Evolutionary conservation across 1,140 invertebrate species (phyloP), one percentile per base, ranked within the genome.

Genomic region (Drosophila nigrodunni): DNA sequence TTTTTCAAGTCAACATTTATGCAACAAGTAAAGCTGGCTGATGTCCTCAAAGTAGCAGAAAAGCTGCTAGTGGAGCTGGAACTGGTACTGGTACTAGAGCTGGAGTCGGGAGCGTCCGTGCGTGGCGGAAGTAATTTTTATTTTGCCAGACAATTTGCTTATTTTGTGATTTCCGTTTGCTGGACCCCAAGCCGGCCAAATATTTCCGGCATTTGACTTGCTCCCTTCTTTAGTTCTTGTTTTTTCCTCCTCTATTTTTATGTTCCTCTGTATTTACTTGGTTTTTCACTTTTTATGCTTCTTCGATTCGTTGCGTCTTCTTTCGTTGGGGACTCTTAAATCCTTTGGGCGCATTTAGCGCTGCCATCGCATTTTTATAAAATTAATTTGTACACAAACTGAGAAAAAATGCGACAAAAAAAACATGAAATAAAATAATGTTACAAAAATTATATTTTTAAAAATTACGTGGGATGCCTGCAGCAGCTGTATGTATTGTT

Each of bases 71-170:
- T 69, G 65, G 44, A 69, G 58, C 8, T 6, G 7, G 30, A 37
- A 13, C 11, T 55, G 34, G 13, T 18, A 34, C 76, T 73, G 65
- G 50, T 62, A 47, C 8, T 39, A 18, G 46, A 34, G 9, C 7
- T 52, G 64, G 47, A 55, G 49, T 30, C 25, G 46, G 66, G 47
- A 60, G 65, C 76, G 54, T 73, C 73, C 78, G 74, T 82, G 78
- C 80, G 65, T 83, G 73, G 81, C 90, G 90, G 90, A 92, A 92
- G 65, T 75, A 91, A 92, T 92, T 92, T 92, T 92, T 92, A 92
- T 92, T 92, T 92, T 74, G 83, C 90, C 90, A 92, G 90, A 92
- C 90, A 92, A 92, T 92, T 92, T 92, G 87, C 82, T 92, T 92
- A 92, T 87, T 92, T 91, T 86, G 75, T 89, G 91, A 92, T 92